A percentile compares a stretch with the other conserved stretches of the same genome.
phyloP scores from a whole-genome alignment of 30 jellyfish, hydroid and myxozoan species.

The Morbakka virulenta region DNA sequence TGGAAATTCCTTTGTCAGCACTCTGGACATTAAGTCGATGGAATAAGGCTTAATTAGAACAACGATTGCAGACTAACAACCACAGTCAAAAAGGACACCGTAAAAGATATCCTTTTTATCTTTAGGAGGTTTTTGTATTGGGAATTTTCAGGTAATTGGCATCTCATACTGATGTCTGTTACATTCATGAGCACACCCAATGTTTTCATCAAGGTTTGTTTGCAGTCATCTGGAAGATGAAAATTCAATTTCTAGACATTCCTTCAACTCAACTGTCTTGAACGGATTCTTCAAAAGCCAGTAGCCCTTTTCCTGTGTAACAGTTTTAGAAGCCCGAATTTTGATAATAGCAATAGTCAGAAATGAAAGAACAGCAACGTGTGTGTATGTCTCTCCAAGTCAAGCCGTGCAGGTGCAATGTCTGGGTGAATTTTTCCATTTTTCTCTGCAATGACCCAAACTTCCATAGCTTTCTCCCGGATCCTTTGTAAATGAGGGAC shows the following conservation, averaged over 20 bases:
- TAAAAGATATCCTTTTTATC: not conserved
- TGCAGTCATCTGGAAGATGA: conserved; percentile 33
- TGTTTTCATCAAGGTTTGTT: conserved; percentile 10
- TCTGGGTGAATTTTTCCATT: conserved; percentile 5
- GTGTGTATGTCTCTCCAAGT: conserved; percentile 54
- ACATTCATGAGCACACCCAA: no score
- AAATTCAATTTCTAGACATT: conserved; percentile 32
- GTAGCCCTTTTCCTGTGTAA: conserved; percentile 47
- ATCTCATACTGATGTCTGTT: no score
- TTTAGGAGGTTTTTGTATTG: not conserved
- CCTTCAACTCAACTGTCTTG: conserved; percentile 25
- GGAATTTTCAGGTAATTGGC: no score
- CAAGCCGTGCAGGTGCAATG: conserved; percentile 46
- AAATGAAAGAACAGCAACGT: conserved; percentile 26
- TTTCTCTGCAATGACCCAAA: conserved; percentile 34
- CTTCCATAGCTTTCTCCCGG: conserved; percentile 29
- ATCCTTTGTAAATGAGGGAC: conserved; percentile 24
- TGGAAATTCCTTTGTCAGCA: not conserved
- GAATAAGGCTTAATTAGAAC: conserved; percentile 1
- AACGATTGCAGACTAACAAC: not conserved
- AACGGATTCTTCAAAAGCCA: conserved; percentile 46
- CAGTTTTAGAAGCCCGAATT: conserved; percentile 25
- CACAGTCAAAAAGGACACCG: not conserved
- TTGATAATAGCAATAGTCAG: conserved; percentile 6
- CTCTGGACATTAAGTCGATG: not conserved